Conservation (phyloP, 2,797 vertebrate genomes). For the Distichodus sexfasciatus region DNA sequence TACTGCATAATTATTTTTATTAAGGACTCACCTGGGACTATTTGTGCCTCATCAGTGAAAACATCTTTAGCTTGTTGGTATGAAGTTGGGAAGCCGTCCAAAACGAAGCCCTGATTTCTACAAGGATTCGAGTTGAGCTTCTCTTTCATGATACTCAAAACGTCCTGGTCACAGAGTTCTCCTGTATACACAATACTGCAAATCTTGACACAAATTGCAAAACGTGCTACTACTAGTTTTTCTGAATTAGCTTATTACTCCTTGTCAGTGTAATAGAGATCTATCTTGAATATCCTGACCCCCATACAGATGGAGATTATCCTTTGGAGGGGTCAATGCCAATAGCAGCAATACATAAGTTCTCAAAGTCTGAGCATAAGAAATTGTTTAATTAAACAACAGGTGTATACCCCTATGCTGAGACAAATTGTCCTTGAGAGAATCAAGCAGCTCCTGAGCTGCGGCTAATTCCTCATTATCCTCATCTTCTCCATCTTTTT, state of each 20-base stretch:
- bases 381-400: not conserved
- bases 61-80: conserved; percentile 80
- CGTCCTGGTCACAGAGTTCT: conserved; percentile 70
- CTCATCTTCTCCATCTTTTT: conserved; percentile 55
- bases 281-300: no score
- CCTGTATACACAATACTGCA: conserved; percentile 65
- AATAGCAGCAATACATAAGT: no score
- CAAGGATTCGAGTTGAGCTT: conserved; percentile 86
- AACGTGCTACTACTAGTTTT: no score
- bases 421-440: conserved; percentile 75
- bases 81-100: conserved; percentile 87
- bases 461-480: conserved; percentile 55
- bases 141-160: conserved; percentile 76
- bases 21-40: conserved; percentile 80
- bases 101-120: conserved; percentile 89
- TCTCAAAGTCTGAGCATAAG: no score
- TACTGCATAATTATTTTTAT: not conserved
- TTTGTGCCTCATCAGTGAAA: conserved; percentile 76
- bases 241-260: no score
- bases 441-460: conserved; percentile 72
- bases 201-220: not conserved
- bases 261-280: no score
- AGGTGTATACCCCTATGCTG: conserved; percentile 70
- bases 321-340: no score
- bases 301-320: no score